Percentiles rank a stretch among this genome's conserved stretches.
These are phyloP conservation scores for Chlorops oryzae DNA, from an alignment of 1,140 invertebrate species.

Conservation along the genomic window DNA sequence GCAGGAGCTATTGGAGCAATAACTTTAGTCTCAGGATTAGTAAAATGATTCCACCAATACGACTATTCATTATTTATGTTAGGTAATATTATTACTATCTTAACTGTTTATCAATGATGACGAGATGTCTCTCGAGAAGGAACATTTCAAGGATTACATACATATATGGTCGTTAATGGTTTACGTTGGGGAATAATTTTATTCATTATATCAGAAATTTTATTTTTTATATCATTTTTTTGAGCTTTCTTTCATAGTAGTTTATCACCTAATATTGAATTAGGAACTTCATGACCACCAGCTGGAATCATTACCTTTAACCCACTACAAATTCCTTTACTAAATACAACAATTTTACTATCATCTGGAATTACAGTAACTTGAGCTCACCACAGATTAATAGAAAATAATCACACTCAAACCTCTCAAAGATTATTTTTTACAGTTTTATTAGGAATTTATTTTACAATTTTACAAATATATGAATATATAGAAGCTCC, in stretches of 20 bases:
- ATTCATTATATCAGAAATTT: conserved; percentile 60
- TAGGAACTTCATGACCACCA: conserved; percentile 56
- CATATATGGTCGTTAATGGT: conserved; percentile 47
- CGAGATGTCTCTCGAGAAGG: conserved; percentile 56
- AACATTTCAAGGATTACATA: conserved; percentile 54
- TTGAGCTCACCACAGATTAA: conserved; percentile 53
- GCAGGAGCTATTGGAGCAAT: conserved; percentile 47
- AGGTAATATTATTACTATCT: conserved; percentile 46
- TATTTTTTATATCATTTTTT: conserved; percentile 60
- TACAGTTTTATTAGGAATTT: conserved; percentile 54
- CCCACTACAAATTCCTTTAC: conserved; percentile 54
- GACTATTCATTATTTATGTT: conserved; percentile 48
- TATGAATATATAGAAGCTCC: conserved; percentile 54
- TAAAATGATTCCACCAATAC: conserved; percentile 52
- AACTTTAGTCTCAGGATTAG: conserved; percentile 47
- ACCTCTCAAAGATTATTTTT: conserved; percentile 48
- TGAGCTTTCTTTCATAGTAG: conserved; percentile 61
- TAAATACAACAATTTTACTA: conserved; percentile 58
- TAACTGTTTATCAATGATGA: conserved; percentile 58
- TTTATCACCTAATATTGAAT: conserved; percentile 55
- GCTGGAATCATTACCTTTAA: conserved; percentile 56
- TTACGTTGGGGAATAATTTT: conserved; percentile 57
- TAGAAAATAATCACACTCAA: conserved; percentile 51
- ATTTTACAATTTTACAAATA: conserved; percentile 52
- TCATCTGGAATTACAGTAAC: conserved; percentile 54